A percentile compares a stretch with the other conserved stretches of the same genome.
These are phyloP conservation scores for Panulirus ornatus DNA, from an alignment of 1,140 invertebrate species.

Conservation along the genomic window DNA sequence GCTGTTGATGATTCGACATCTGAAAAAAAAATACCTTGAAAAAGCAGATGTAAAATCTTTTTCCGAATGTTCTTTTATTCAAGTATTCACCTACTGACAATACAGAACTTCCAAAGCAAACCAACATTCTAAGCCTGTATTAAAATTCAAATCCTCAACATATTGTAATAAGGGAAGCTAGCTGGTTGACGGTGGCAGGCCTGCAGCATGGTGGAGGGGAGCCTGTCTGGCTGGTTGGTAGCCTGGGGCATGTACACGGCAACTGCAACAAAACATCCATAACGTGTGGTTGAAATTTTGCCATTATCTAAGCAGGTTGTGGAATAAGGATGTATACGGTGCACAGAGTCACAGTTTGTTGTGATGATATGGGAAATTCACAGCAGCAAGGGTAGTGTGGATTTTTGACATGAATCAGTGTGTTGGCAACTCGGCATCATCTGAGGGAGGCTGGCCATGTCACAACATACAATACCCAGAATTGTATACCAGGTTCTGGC, in stretches of 20 bases:
- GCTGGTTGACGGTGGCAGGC: not conserved
- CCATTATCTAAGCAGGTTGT: too few species aligned
- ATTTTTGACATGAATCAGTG: too few species aligned
- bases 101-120: not conserved
- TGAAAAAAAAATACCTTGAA: conserved; percentile 1
- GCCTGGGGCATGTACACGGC: too few species aligned
- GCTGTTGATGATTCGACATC: conserved; percentile 69
- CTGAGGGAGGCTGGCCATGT: too few species aligned
- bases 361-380: too few species aligned
- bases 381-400: too few species aligned
- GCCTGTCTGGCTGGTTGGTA: too few species aligned
- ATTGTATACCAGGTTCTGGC: too few species aligned
- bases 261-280: not conserved
- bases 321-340: too few species aligned
- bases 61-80: not conserved
- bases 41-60: not conserved
- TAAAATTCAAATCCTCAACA: not conserved
- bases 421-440: too few species aligned
- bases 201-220: not conserved
- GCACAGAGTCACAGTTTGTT: too few species aligned
- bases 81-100: not conserved
- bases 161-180: not conserved
- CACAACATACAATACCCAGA: too few species aligned
- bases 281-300: not conserved
- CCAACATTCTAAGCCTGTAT: not conserved